Conservation (phyloP, 2,888 invertebrate genomes). For the Trissonchulus sp. region DNA sequence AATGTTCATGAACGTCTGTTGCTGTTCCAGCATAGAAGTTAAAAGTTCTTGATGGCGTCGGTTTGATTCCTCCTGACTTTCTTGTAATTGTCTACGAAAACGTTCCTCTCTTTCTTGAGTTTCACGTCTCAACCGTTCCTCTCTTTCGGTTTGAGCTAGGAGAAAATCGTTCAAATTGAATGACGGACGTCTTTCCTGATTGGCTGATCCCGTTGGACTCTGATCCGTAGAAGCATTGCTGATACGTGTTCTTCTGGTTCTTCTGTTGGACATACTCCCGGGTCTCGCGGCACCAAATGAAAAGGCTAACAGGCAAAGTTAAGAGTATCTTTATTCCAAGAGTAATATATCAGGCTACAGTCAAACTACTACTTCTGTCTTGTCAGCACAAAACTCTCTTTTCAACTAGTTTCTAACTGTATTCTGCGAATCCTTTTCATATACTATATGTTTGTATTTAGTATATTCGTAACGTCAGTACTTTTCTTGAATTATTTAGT, state of each 20-base stretch:
- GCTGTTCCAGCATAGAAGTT: not conserved
- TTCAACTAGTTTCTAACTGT: no score
- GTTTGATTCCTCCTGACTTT: not conserved
- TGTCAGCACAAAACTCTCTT: no score
- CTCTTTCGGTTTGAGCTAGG: not conserved
- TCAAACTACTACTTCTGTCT: no score
- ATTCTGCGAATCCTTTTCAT: no score
- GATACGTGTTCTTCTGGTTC: not conserved
- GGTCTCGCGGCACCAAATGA: not conserved
- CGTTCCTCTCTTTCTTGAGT: slow-evolving; percentile 8
- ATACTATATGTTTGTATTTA: no score
- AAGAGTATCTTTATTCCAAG: no score
- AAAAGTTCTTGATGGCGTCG: not conserved
- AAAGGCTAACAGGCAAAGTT: not conserved
- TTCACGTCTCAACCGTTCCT: slow-evolving; percentile 1
- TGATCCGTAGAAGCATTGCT: not conserved
- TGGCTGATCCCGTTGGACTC: not conserved
- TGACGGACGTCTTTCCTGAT: not conserved
- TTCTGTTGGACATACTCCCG: not conserved
- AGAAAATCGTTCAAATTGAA: not conserved
- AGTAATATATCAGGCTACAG: no score
- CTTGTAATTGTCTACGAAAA: not conserved
- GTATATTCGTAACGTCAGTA: no score
- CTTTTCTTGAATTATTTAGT: no score
- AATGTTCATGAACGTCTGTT: not conserved